Conservation (phyloP, 2,888 invertebrate genomes). For the Ceraclea dissimilis region DNA sequence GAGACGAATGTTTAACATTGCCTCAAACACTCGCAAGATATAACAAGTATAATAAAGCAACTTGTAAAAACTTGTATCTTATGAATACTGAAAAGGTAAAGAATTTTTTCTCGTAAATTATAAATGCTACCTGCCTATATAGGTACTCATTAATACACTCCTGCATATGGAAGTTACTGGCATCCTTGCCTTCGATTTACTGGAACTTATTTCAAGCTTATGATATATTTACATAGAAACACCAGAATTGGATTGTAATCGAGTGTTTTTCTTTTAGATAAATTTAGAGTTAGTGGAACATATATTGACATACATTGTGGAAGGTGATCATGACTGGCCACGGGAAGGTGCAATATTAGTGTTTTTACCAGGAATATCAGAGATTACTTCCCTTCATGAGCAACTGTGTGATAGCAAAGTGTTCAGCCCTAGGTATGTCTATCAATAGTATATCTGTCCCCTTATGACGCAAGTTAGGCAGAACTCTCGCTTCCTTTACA, state of each 20-base stretch:
- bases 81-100: constrained; percentile 63
- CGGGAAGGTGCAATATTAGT: constrained; percentile 68
- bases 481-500: neutral
- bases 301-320: constrained; percentile 60
- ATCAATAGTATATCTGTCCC: too few species aligned
- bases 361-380: constrained; percentile 72
- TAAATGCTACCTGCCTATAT: too few species aligned
- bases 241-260: too few species aligned
- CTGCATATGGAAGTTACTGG: too few species aligned
- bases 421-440: constrained; percentile 53
- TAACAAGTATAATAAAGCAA: constrained; percentile 50
- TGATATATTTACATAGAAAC: neutral
- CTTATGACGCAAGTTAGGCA: too few species aligned
- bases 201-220: too few species aligned
- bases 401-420: constrained; percentile 56
- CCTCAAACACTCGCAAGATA: constrained; percentile 62
- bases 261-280: constrained; percentile 48
- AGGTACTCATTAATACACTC: too few species aligned
- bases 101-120: too few species aligned
- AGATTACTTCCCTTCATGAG: constrained; percentile 67
- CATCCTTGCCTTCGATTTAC: too few species aligned
- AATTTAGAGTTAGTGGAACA: constrained; percentile 71
- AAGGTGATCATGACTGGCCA: constrained; percentile 61
- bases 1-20: constrained; percentile 65
- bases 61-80: constrained; percentile 66